Conservation (phyloP, 2,797 vertebrate genomes). For the Lithobates sylvaticus region DNA sequence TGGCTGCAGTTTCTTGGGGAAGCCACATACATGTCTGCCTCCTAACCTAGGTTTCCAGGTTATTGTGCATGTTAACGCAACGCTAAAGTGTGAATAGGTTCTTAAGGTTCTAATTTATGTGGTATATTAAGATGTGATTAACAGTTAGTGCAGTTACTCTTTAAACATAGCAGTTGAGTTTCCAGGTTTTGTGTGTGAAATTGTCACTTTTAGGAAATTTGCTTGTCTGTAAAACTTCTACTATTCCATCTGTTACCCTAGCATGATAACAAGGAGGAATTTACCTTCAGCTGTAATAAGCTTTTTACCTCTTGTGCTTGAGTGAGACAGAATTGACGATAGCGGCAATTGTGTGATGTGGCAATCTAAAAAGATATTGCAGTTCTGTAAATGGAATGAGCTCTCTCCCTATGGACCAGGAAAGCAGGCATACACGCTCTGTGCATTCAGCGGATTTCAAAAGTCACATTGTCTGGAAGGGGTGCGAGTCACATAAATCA, state of each 20-base stretch:
- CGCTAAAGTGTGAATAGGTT: too few relatives aligned
- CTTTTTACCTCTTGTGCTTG: conserved; percentile 19
- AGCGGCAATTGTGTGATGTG: conserved; percentile 9
- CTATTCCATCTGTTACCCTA: not conserved
- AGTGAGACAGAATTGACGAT: conserved; percentile 12
- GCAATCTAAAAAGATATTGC: conserved; percentile 25
- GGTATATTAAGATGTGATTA: too few relatives aligned
- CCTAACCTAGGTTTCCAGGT: too few relatives aligned
- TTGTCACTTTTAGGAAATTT: conserved; percentile 4
- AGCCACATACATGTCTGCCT: too few relatives aligned
- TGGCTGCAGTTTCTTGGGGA: too few relatives aligned
- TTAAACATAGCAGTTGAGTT: too few relatives aligned
- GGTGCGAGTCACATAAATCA: conserved; percentile 31
- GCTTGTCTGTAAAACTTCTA: conserved; percentile 14
- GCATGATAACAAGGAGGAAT: conserved; percentile 13
- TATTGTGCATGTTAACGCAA: too few relatives aligned
- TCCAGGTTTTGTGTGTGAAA: not conserved
- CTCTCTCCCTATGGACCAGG: not conserved
- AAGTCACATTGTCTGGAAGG: conserved; percentile 24
- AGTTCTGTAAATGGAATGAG: conserved; percentile 21
- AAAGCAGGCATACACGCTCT: not conserved
- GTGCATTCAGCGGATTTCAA: conserved; percentile 1
- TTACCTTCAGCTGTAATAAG: conserved; percentile 39
- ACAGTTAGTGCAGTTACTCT: too few relatives aligned
- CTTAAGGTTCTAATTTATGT: too few relatives aligned